Evolutionary conservation across 2,113 vertebrate genomes (phyloP).

Genomic region (Scolopax mira): DNA sequence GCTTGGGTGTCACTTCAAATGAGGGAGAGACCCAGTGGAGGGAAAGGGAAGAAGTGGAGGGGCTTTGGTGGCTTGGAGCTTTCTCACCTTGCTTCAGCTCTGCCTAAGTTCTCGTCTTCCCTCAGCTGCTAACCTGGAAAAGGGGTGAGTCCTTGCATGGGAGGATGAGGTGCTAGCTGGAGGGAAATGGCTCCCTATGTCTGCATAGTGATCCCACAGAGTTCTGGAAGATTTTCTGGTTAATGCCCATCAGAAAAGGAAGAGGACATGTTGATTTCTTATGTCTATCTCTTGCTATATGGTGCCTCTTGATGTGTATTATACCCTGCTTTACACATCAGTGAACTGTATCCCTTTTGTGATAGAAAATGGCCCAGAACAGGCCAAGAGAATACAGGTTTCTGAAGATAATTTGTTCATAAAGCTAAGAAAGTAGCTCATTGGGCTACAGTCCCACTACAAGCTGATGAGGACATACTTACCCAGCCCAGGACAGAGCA

Average conservation of each 20-base stretch:
- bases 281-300: not conserved
- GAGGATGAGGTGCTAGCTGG: not conserved
- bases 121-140: fast-evolving
- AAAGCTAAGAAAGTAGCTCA: not conserved
- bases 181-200: not conserved
- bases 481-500: not conserved
- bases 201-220: not conserved
- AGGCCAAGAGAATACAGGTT: not conserved
- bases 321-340: not conserved
- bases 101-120: not conserved
- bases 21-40: not conserved
- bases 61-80: not conserved
- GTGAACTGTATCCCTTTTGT: not conserved
- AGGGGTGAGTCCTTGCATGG: not conserved
- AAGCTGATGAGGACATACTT: not conserved
- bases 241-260: not conserved
- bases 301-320: not conserved
- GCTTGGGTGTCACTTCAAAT: not conserved
- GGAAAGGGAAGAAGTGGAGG: not conserved
- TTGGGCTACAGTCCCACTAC: not conserved
- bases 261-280: not conserved
- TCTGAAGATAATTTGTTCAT: not conserved
- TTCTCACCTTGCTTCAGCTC: not conserved
- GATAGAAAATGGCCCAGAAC: not conserved
- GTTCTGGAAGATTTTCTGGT: not conserved